Evolutionary conservation across 2,113 vertebrate species (phyloP).

Genomic region (Ovis aries): ARS-UI_Ramb_v3.0 NC_056056.1:79882501-79883000

Average conservation of each 20-base stretch:
- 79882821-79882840: neutral
- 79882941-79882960: neutral
- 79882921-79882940: neutral
- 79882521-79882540: neutral
- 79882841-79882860: neutral
- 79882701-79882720: neutral
- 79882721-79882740: neutral
- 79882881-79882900: conserved; percentile 6
- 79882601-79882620: neutral
- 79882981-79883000: neutral
- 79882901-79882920: neutral
- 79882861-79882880: neutral
- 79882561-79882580: neutral
- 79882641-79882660: neutral
- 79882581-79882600: neutral
- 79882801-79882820: neutral
- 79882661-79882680: neutral
- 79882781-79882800: neutral
- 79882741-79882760: neutral
- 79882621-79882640: neutral
- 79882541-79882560: neutral
- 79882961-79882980: neutral
- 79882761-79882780: neutral
- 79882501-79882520: neutral
- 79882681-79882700: neutral